Base-by-base conservation (phyloP, 2,113 vertebrate genomes). In the Poicephalus meyeri region DNA sequence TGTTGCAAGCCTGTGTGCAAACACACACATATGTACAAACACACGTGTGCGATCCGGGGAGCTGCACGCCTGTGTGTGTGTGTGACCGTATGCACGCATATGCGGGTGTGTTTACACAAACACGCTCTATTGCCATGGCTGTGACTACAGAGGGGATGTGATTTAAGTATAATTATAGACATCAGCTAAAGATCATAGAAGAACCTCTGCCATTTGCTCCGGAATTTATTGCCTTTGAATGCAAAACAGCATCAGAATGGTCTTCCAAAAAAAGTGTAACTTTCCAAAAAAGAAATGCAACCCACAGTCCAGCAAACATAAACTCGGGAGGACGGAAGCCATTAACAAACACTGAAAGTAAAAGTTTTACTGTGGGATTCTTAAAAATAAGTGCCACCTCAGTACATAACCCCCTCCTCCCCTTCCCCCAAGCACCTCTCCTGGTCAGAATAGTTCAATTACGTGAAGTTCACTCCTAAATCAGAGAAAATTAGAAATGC, bases 161-260 rank as follows among this genome's bases (percentile, higher is more conserved):
- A 74, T 91, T 87, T 52, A n/a, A 47, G 69, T 60, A 49, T 61
- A 63, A 55, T 78, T 73, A 60, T 87, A 92, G 86, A 81, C 77
- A 88, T 80, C 92, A 93, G 52, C 86, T 86, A 72, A 86, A 88
- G 90, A 91, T 92, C 93, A 26, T 93, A 86, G 86, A 64, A 88
- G 16, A 91, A 56, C 44, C 33, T 94, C 68, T 84, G 65, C 90
- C 95, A 84, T 95, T 95, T 93, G 90, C 90, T 94, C 56, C 17
- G 37, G 88, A 74, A 93, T 97, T 92, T 91, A 92, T 90, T 95
- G 80, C 93, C 80, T 42, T 86, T 17, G 37, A 71, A 84, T 91
- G 77, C 80, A 92, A 96, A 93, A 69, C 68, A 80, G 60, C 72
- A 47, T 65, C 39, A 69, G 77, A 91, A 93, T 19, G 56, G 29